Base-by-base conservation (phyloP, 2,888 invertebrate genomes). In the Cantharis flavilabris region DNA sequence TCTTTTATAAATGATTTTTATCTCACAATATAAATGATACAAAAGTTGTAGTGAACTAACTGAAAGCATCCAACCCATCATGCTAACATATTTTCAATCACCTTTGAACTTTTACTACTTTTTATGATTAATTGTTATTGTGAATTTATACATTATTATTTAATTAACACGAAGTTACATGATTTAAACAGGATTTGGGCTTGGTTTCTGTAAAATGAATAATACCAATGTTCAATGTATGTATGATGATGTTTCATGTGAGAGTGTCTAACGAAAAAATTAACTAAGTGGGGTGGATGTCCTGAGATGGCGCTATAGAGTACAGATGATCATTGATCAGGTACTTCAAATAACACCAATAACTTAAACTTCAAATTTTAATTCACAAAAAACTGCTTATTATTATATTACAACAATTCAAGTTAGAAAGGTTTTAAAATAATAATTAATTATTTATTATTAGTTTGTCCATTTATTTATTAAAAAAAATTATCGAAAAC, bases 1-100 rank as follows among this genome's bases (percentile, higher is more conserved):
- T 77, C 76, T 72, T 33, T 49, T 75, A 79, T 79, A 76, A 79
- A 79, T 77, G 76, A 76, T 78, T 62, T 69, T 65, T 65, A 71
- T 62, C 62, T 72, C 28, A 71, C 62, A 67, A 70, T 76, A 78
- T 75, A 77, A 75, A 75, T 75, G 75, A 75, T 75, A 70, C 65
- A 69, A 74, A 77, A 77, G 71, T 65, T 73, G 20, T 72, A 72
- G 72, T 76, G 49, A 73, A 73, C 70, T 72, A 76, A 70, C 70
- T 72, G 72, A 70, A 70, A 76, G 72, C 71, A 75, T 75, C 75
- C 49, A 11, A 62, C 73, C 67, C 33, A 70, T 74, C 67, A 69
- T 71, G 62, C 63, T 64, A 73, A 73, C 75, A 75, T 73, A 76
- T 75, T 75, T 77, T 71, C 62, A 71, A 69, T 77, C 72, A 77